These are phyloP conservation scores for Phrixothrix hirtus DNA, from an alignment of 2,888 invertebrate species.

Conservation along the genomic window DNA sequence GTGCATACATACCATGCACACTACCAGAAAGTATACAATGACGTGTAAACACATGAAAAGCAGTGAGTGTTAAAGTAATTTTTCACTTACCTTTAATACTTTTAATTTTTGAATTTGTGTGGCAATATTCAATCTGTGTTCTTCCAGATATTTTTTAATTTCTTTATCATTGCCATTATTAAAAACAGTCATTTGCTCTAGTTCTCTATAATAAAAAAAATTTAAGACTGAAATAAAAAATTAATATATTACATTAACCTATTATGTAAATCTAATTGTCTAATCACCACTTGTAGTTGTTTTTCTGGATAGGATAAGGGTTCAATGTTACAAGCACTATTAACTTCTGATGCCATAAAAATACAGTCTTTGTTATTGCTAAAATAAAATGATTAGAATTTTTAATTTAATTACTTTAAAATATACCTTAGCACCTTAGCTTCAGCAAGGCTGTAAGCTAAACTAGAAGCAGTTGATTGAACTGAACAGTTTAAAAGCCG, in stretches of 20 bases:
- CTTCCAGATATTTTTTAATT: conserved; percentile 61
- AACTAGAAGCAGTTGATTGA: conserved; percentile 28
- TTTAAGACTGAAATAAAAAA: neutral
- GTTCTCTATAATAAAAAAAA: conserved; percentile 54
- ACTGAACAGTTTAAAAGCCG: conserved; percentile 44
- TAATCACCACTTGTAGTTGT: conserved; percentile 72
- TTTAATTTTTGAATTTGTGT: conserved; percentile 70
- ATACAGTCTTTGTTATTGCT: conserved; percentile 40
- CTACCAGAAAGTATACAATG: no score
- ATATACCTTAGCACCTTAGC: conserved; percentile 55
- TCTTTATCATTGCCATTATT: conserved; percentile 53
- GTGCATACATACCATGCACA: no score
- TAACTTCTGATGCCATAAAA: conserved; percentile 35
- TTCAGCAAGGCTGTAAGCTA: conserved; percentile 37
- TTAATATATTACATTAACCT: conserved; percentile 47
- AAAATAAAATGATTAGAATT: conserved; percentile 12
- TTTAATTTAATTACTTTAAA: neutral
- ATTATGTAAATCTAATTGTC: conserved; percentile 71
- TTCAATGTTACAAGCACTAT: conserved; percentile 40
- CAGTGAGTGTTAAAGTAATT: conserved; percentile 4
- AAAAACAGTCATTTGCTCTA: conserved; percentile 56
- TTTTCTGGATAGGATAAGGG: conserved; percentile 60
- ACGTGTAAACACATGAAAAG: conserved; percentile 16
- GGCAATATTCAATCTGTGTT: conserved; percentile 66
- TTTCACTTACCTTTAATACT: conserved; percentile 62